Conservation (phyloP, 2,888 invertebrate genomes). For the Antheraea yamamai region DNA sequence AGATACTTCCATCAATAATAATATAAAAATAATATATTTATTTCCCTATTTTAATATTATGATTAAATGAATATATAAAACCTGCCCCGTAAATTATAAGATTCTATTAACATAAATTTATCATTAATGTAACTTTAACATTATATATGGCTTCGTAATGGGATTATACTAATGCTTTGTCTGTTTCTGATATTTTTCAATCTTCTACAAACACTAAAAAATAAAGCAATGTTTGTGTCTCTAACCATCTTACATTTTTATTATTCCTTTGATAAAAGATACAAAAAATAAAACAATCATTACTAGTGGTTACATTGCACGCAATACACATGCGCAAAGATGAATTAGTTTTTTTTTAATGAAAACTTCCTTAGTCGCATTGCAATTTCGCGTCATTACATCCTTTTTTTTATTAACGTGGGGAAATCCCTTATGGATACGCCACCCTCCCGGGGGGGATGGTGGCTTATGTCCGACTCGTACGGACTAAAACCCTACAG, state of each 20-base stretch:
- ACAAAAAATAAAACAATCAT: not conserved
- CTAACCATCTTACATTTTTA: not conserved
- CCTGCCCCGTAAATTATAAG: not conserved
- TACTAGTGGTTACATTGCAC: not conserved
- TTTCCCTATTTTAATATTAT: constrained; percentile 23
- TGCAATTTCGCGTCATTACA: too few relatives aligned
- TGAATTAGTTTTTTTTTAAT: too few relatives aligned
- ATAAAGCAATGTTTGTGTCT: not conserved
- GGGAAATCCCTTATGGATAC: too few relatives aligned
- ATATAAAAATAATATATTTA: constrained; percentile 34
- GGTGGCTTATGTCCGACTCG: too few relatives aligned
- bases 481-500: too few relatives aligned
- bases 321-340: not conserved
- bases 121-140: not conserved
- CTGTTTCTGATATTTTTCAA: not conserved
- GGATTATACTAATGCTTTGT: not conserved
- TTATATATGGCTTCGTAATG: not conserved
- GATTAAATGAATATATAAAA: constrained; percentile 18
- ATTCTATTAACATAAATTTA: constrained; percentile 5
- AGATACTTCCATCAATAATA: constrained; percentile 33
- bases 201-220: not conserved
- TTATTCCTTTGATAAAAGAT: not conserved
- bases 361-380: too few relatives aligned
- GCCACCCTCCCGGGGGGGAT: too few relatives aligned
- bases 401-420: too few relatives aligned